phyloP scores from a whole-genome alignment of 2,797 vertebrate species.

The Labroides dimidiatus region DNA sequence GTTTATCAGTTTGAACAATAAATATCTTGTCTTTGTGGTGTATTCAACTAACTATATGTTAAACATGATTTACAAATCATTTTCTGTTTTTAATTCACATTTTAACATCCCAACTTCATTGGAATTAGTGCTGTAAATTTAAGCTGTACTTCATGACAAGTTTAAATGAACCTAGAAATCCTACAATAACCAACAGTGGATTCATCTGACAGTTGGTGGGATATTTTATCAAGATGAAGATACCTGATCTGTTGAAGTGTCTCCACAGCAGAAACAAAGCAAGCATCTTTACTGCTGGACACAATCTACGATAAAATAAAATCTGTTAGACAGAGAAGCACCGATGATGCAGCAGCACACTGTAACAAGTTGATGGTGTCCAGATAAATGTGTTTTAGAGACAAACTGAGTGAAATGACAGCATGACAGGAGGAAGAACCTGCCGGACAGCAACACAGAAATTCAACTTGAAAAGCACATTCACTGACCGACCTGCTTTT shows the following conservation, averaged over 20 bases:
- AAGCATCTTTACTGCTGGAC: constrained; percentile 91
- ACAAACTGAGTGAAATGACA: too few species aligned
- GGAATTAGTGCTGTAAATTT: too few species aligned
- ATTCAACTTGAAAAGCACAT: background rate
- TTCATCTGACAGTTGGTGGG: background rate
- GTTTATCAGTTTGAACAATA: too few species aligned
- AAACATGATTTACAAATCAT: too few species aligned
- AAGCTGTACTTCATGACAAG: too few species aligned
- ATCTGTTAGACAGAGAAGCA: background rate
- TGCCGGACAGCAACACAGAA: background rate
- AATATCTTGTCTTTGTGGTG: too few species aligned
- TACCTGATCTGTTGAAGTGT: constrained; percentile 98
- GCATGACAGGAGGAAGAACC: background rate
- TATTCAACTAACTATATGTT: too few species aligned
- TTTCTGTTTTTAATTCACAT: too few species aligned
- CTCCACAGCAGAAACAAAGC: constrained; percentile 94
- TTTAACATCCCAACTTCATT: too few species aligned
- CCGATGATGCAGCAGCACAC: background rate
- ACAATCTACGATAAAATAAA: constrained; percentile 83
- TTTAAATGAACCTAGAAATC: background rate
- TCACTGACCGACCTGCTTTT: constrained; percentile 85
- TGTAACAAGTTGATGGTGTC: background rate
- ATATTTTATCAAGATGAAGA: background rate
- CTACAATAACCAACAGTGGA: background rate
- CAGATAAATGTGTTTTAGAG: background rate